phyloP scores from a whole-genome alignment of 1,140 invertebrate species.

The Platorchestia sp. region DNA sequence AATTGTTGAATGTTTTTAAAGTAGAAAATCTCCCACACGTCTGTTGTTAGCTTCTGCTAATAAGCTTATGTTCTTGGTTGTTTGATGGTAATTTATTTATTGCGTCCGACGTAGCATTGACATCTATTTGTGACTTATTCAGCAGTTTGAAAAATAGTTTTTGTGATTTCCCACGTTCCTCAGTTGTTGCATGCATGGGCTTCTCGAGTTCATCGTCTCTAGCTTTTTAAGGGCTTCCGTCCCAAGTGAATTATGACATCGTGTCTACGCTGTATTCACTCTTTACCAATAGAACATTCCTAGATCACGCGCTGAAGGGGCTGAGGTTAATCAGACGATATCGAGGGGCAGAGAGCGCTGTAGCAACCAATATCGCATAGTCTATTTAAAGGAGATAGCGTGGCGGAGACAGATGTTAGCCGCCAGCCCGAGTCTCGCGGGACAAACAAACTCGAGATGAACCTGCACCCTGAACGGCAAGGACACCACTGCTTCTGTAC shows the following conservation, averaged over 20 bases:
- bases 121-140: not conserved
- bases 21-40: no score
- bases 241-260: not conserved
- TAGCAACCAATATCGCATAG: slow-evolving; percentile 13
- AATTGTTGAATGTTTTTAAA: not conserved
- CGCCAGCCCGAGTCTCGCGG: not conserved
- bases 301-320: not conserved
- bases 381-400: slow-evolving; percentile 39
- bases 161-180: not conserved
- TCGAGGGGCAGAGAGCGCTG: not conserved
- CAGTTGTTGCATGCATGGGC: no score
- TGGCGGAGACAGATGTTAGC: not conserved
- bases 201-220: not conserved
- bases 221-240: not conserved
- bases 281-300: not conserved
- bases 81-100: not conserved
- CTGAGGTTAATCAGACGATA: slow-evolving; percentile 4
- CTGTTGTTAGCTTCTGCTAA: not conserved
- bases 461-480: not conserved
- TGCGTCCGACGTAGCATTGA: not conserved
- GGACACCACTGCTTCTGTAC: not conserved
- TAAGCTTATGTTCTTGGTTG: not conserved
- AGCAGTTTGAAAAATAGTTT: not conserved
- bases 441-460: not conserved
- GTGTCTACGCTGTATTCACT: not conserved